phyloP scores from a whole-genome alignment of 2,888 invertebrate genomes.

The Ochropacha duplaris region DNA sequence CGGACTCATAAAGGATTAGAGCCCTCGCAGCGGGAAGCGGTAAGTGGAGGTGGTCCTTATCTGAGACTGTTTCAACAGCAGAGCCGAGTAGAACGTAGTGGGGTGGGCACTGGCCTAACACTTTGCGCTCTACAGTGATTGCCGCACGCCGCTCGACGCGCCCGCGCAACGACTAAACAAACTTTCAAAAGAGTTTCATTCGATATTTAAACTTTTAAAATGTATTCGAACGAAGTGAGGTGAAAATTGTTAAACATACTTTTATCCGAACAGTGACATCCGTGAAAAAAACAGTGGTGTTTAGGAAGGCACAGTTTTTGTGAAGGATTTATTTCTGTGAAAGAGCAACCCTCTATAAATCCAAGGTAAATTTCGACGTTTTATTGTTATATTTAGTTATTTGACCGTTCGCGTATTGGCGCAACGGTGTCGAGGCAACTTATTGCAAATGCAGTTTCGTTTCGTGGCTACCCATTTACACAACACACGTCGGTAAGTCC shows the following conservation, averaged over 20 bases:
- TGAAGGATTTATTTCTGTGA: conserved; percentile 58
- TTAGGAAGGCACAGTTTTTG: conserved; percentile 39
- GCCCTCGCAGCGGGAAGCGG: conserved; percentile 65
- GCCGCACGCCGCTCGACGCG: conserved; percentile 55
- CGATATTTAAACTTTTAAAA: conserved; percentile 55
- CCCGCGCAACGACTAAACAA: conserved; percentile 53
- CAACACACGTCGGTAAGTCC: conserved; percentile 57
- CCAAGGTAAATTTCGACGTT: conserved; percentile 60
- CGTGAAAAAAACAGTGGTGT: conserved; percentile 41
- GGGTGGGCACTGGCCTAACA: conserved; percentile 55
- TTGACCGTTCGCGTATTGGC: conserved; percentile 39
- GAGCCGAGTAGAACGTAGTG: conserved; percentile 49
- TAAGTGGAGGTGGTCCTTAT: conserved; percentile 69
- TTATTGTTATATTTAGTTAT: conserved; percentile 30
- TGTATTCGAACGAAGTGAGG: conserved; percentile 72
- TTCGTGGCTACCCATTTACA: conserved; percentile 66
- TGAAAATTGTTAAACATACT: conserved; percentile 47
- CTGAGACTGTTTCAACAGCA: conserved; percentile 64
- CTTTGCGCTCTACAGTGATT: conserved; percentile 61
- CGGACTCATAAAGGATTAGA: conserved; percentile 60
- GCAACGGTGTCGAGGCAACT: conserved; percentile 49
- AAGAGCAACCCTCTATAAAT: conserved; percentile 50
- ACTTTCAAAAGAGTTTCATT: conserved; percentile 47
- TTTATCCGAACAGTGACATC: conserved; percentile 44
- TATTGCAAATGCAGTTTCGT: conserved; percentile 65